Evolutionary conservation across 2,888 invertebrate species (phyloP).

Genomic region (Scotopteryx bipunctaria): DNA sequence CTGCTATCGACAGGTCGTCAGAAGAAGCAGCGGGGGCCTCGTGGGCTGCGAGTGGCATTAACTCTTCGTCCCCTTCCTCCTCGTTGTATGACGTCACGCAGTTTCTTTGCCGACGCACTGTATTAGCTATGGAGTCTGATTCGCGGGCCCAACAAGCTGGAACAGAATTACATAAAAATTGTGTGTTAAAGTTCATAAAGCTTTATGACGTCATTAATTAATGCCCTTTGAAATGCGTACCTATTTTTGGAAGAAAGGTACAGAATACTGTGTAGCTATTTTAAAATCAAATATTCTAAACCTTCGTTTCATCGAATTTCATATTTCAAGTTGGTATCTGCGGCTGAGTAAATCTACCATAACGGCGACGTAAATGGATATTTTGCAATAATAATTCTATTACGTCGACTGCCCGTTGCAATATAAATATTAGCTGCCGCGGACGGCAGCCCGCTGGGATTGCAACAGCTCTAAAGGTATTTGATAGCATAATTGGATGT

Average conservation of each 20-base stretch:
- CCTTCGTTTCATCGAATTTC: no score
- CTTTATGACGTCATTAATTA: no score
- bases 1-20: conserved; percentile 86
- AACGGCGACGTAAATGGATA: neutral
- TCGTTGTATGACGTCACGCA: conserved; percentile 51
- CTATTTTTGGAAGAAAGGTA: no score
- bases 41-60: conserved; percentile 87
- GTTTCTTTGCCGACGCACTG: conserved; percentile 58
- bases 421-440: conserved; percentile 16
- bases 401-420: conserved; percentile 1
- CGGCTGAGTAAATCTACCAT: no score
- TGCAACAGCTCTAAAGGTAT: conserved; percentile 2
- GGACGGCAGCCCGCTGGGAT: conserved; percentile 13
- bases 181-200: no score
- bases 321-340: no score
- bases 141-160: conserved; percentile 68
- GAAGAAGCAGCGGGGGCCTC: conserved; percentile 81
- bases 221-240: no score
- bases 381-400: conserved; percentile 6
- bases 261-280: no score
- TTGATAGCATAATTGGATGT: neutral
- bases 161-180: no score
- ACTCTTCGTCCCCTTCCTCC: conserved; percentile 78
- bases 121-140: conserved; percentile 44
- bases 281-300: no score